Conservation (phyloP, 2,888 invertebrate species). For the Polydrusus pterygomalis region DNA sequence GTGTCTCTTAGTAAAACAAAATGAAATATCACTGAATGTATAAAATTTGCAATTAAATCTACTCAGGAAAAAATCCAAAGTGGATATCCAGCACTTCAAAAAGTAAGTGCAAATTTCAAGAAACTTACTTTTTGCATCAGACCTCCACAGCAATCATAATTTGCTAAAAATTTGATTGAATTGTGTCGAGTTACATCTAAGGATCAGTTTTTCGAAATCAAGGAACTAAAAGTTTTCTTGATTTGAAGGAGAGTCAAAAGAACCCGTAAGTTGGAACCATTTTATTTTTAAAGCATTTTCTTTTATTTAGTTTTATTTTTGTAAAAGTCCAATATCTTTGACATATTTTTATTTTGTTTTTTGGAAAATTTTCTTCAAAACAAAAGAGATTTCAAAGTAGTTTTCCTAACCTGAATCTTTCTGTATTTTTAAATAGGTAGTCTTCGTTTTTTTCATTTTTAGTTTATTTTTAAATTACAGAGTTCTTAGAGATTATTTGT, state of each 20-base stretch:
- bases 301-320: constrained; percentile 40
- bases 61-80: constrained; percentile 52
- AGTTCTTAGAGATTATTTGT: constrained; percentile 22
- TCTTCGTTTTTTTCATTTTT: constrained; percentile 34
- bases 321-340: constrained; percentile 19
- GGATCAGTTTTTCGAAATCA: constrained; percentile 45
- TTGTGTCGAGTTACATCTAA: constrained; percentile 42
- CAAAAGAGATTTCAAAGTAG: constrained; percentile 48
- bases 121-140: constrained; percentile 30
- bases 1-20: not conserved
- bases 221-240: constrained; percentile 55
- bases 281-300: constrained; percentile 46
- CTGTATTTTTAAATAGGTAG: constrained; percentile 53
- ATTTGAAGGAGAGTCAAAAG: constrained; percentile 38
- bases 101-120: constrained; percentile 44
- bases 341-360: constrained; percentile 35
- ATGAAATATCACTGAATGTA: not conserved
- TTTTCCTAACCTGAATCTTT: constrained; percentile 34
- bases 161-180: constrained; percentile 28
- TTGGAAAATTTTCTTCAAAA: constrained; percentile 27
- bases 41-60: constrained; percentile 46
- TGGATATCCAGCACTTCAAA: constrained; percentile 49
- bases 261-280: constrained; percentile 52
- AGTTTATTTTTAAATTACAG: constrained; percentile 17
- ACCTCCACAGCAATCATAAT: constrained; percentile 28